Base-by-base conservation (phyloP, 2,797 vertebrate species). In the Danio albolineatus region DNA sequence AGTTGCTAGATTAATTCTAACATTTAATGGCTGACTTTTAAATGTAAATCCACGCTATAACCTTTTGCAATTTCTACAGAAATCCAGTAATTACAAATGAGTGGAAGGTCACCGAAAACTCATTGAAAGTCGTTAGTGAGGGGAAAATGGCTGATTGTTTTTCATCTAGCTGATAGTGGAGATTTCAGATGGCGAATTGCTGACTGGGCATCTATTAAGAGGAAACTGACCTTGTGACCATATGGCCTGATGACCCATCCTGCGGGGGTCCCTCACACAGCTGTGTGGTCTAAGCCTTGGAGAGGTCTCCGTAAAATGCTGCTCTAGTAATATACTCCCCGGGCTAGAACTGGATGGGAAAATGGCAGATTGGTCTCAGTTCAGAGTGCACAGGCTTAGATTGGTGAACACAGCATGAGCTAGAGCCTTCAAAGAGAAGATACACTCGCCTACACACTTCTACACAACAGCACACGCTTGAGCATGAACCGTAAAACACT, bases 231-330 rank as follows among this genome's bases (percentile, higher is more conserved):
- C 65, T 53, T 71, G 44, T 61, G 46, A 71, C 66, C 66, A 19
- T 54, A 51, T 78, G 56, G 44, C 76, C 66, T 21, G 19, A 59
- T 61, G 66, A 43, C 56, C 17, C 0, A 1, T 67, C 46, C 62
- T 43, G 66, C 46, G 53, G 46, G 44, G 44, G 38, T 70, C 17
- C 36, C 10, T 6, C 49, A 10, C 36, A 53, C 76, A 49, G 36
- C 36, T 78, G 66, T 71, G 76, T 71, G 56, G 66, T 71, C 66
- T 70, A 43, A 61, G 66, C 17, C 66, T 71, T 43, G 19, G 61
- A 77, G 53, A 77, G 43, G 16, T 77, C 53, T 77, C 51, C 59
- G 53, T 77, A 3, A 38, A 67, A 46, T 49, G 44, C 53, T 39
- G 43, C 16, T 19, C 41, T 46, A n/a, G 51, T 76, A 67, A 67